phyloP scores from a whole-genome alignment of 92 coral and sea anemone species.

The Zoanthus sociatus region DNA sequence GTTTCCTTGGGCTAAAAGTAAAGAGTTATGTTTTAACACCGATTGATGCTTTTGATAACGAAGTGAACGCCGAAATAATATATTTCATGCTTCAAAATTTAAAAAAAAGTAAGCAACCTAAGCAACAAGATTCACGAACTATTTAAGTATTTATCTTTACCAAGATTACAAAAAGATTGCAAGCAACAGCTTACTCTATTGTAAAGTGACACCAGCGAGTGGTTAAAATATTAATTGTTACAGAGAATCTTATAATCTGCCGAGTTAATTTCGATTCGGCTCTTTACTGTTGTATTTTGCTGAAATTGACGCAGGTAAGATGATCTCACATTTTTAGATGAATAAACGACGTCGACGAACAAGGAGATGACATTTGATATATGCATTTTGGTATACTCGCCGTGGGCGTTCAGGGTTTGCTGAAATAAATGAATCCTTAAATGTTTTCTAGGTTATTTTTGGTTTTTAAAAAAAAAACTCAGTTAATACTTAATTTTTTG shows the following conservation, averaged over 20 bases:
- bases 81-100: background rate
- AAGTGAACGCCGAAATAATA: background rate
- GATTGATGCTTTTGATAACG: background rate
- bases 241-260: background rate
- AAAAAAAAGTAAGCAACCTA: background rate
- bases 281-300: slow-evolving; percentile 30
- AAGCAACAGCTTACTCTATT: slow-evolving; percentile 17
- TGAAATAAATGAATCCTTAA: background rate
- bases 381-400: background rate
- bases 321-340: background rate
- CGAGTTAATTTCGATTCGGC: slow-evolving; percentile 19
- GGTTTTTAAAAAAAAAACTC: background rate
- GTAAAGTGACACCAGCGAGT: background rate
- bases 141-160: background rate
- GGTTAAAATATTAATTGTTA: background rate
- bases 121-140: background rate
- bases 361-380: background rate
- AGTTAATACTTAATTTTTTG: too few species aligned
- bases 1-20: too few species aligned
- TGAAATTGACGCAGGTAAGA: slow-evolving; percentile 4
- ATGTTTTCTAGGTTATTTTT: background rate
- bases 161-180: background rate
- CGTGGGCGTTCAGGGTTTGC: background rate
- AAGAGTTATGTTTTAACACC: background rate
- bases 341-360: background rate